Percentiles rank a stretch among this genome's conserved stretches.
Conservation (phyloP, 2,888 invertebrate genomes). For the Chloroclysta siterata region DNA sequence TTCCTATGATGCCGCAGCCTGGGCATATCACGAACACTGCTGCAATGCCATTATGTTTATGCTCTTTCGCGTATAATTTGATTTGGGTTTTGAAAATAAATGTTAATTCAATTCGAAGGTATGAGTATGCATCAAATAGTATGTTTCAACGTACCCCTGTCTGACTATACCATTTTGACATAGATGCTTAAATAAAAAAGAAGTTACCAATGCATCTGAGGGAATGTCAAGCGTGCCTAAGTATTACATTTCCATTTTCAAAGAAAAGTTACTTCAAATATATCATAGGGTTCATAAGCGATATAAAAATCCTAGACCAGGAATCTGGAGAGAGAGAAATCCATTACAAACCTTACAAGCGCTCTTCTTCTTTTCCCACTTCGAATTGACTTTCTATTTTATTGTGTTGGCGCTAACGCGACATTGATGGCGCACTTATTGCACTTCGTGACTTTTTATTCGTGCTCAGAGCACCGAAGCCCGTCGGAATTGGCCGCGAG, state of each 20-base stretch:
- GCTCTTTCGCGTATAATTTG: conserved; percentile 17
- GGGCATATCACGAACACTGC: conserved; percentile 21
- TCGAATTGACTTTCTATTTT: conserved; percentile 79
- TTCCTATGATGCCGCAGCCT: conserved; percentile 49
- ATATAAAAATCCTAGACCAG: conserved; percentile 16
- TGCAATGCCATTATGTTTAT: conserved; percentile 17
- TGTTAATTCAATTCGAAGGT: background rate
- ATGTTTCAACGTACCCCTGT: too few relatives aligned
- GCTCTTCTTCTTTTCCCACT: conserved; percentile 57
- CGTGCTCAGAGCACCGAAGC: conserved; percentile 44
- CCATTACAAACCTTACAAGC: conserved; percentile 40
- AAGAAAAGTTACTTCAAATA: too few relatives aligned
- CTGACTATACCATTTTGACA: background rate
- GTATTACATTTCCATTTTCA: too few relatives aligned
- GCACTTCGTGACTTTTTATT: conserved; percentile 73
- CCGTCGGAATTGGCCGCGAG: conserved; percentile 60
- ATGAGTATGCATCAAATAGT: too few relatives aligned
- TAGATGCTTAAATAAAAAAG: background rate
- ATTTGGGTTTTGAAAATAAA: conserved; percentile 7
- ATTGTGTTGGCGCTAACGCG: conserved; percentile 80
- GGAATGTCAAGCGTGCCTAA: too few relatives aligned
- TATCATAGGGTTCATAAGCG: too few relatives aligned
- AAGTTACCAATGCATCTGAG: too few relatives aligned
- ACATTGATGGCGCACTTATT: conserved; percentile 82
- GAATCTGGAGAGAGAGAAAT: background rate